Evolutionary conservation across 2,113 vertebrate species (phyloP), one percentile per base, ranked within the genome.

Genomic region (Cyanistes caeruleus): DNA sequence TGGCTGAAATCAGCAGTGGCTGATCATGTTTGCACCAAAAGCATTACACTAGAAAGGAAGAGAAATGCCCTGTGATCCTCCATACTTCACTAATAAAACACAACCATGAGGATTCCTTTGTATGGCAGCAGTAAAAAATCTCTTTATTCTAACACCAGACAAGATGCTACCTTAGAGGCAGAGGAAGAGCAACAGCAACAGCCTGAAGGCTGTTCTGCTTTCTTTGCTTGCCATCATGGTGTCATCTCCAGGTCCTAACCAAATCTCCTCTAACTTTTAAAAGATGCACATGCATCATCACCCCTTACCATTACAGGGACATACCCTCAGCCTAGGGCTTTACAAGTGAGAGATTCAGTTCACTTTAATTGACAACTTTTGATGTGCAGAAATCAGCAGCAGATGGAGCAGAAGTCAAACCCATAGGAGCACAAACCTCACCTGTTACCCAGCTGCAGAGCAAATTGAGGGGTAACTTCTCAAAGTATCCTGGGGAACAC

Each of bases 51-150:
- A 58, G 41, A 53, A 89, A 87, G 15, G 27, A 60, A 74, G 84
- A 23, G 5, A 72, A 87, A 68, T 39, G 9, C 33, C n/a, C 49
- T 56, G 13, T 56, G 44, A 51, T 67, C 30, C 10, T 76, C 31
- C 83, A 53, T 48, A 72, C 64, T 76, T 72, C n/a, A 64, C 23
- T 49, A 35, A 63, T 33, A 62, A 77, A 80, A 56, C 13, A 84
- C 15, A 88, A 23, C 23, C n/a, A 18, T 15, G 39, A 53, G 12
- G 25, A 20, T 87, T 43, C 35, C 14, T 1, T 63, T 0, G 0
- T 15, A 15, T 69, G 23, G 33, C 39, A 73, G 39, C 18, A 39
- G 41, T 53, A 77, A 92, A 90, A 74, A 86, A 41, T 15, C 2
- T 11, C 30, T 68, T 60, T 79, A 20, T 83, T 56, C 48, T 82